Evolutionary conservation across 2,888 invertebrate species (phyloP).

Genomic region (Drosophila seclusa): DNA sequence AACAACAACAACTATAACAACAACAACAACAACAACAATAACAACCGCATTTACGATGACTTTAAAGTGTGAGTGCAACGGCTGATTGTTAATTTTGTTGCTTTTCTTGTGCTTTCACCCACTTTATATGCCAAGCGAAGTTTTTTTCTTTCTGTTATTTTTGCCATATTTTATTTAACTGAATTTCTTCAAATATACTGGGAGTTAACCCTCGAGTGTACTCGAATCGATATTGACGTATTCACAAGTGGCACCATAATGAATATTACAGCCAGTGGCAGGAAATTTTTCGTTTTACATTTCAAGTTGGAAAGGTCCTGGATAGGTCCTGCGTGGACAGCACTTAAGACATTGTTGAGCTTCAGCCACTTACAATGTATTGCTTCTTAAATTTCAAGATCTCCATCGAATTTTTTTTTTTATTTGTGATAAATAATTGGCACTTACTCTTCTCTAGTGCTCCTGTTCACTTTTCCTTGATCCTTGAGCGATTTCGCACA

Average conservation of each 20-base stretch:
- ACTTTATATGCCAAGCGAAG: constrained; percentile 11
- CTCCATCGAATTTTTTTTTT: not conserved
- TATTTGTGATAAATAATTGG: not conserved
- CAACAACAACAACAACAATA: not conserved
- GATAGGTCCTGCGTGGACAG: not conserved
- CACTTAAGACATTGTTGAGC: not conserved
- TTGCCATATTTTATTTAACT: constrained; percentile 33
- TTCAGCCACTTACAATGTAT: not conserved
- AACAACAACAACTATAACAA: not conserved
- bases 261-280: constrained; percentile 32
- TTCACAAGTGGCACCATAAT: constrained; percentile 33
- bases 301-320: not conserved
- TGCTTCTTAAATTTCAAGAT: not conserved
- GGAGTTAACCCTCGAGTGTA: constrained; percentile 6
- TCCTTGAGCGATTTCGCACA: not conserved
- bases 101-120: constrained; percentile 17
- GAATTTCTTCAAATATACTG: constrained; percentile 6
- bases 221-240: constrained; percentile 21
- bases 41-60: not conserved
- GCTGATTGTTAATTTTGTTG: constrained; percentile 34
- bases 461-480: not conserved
- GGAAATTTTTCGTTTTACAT: constrained; percentile 11
- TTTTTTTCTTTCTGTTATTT: constrained; percentile 1
- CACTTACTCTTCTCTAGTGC: not conserved
- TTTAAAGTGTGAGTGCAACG: constrained; percentile 29